Conservation (phyloP, 2,797 vertebrate genomes). For the Mormyrops boulengeri region DNA sequence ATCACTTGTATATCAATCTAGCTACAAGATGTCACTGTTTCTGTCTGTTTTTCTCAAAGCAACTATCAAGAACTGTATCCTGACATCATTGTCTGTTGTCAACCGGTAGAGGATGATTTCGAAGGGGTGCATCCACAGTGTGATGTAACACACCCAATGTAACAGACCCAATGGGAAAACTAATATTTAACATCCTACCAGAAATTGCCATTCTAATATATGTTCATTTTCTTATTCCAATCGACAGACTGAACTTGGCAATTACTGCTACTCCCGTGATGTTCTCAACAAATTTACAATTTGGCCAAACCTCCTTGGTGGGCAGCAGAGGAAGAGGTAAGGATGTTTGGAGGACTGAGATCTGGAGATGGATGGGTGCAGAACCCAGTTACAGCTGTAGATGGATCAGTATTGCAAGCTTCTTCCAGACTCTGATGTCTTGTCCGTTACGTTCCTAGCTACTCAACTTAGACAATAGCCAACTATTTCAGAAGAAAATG, state of each 20-base stretch:
- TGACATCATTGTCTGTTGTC: neutral
- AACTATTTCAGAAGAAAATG: neutral
- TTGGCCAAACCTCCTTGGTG: conserved; percentile 58
- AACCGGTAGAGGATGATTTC: neutral
- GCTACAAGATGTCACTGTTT: neutral
- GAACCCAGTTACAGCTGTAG: neutral
- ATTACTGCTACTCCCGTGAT: conserved; percentile 83
- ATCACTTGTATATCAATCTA: neutral
- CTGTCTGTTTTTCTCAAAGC: neutral
- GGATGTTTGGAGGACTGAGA: conserved; percentile 8
- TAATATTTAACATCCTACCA: neutral
- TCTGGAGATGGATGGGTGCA: neutral
- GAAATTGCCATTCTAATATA: neutral
- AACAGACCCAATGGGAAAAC: neutral
- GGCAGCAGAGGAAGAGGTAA: conserved; percentile 75
- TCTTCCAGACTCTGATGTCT: neutral
- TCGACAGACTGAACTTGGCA: conserved; percentile 81
- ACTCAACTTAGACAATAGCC: neutral
- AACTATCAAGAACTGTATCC: neutral
- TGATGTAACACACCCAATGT: neutral
- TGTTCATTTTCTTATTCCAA: conserved; percentile 12
- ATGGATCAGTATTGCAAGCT: neutral
- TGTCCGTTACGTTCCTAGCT: no score
- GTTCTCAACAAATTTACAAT: conserved; percentile 69
- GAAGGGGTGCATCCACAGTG: neutral